Evolutionary conservation across 2,113 vertebrate species (phyloP).

Genomic region (Ploceus nigricollis): DNA sequence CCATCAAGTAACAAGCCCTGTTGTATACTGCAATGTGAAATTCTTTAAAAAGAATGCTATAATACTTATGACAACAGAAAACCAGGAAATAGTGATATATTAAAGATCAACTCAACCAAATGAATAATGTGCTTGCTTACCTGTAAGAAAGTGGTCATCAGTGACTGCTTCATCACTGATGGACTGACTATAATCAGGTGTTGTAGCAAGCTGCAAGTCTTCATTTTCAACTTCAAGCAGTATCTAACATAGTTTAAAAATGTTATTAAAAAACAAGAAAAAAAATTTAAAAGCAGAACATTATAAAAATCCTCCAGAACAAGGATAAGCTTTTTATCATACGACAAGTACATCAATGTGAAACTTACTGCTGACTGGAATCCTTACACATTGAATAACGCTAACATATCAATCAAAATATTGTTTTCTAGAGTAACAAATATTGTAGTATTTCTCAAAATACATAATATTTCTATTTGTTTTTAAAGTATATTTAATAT

Average conservation of each 20-base stretch:
- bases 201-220: conserved; percentile 35
- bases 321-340: background rate
- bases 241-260: conserved; percentile 57
- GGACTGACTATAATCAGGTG: background rate
- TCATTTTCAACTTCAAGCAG: conserved; percentile 66
- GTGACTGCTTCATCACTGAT: background rate
- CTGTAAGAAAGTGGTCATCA: conserved; percentile 19
- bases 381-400: background rate
- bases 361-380: background rate
- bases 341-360: background rate
- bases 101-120: background rate
- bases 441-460: background rate
- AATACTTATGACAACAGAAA: background rate
- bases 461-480: background rate
- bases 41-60: background rate
- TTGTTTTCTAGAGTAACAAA: background rate
- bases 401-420: background rate
- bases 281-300: background rate
- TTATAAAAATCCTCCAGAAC: background rate
- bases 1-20: background rate
- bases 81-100: background rate
- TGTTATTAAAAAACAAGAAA: background rate
- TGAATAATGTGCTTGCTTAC: background rate
- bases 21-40: background rate
- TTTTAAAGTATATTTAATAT: background rate